Conservation (phyloP, 1,140 invertebrate species). For the Drosophila ambigua region DNA sequence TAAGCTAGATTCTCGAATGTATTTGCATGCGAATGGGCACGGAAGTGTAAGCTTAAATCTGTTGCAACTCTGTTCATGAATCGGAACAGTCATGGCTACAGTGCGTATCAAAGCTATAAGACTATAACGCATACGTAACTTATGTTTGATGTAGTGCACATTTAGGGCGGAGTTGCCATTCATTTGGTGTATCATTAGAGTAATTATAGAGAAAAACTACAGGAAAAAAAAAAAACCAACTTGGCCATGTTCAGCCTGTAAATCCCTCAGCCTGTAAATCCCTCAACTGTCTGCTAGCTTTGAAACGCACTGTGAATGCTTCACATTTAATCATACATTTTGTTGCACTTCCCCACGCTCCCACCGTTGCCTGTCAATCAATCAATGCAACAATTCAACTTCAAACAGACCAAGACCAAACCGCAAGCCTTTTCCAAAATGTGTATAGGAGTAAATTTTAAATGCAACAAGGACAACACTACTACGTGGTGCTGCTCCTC, state of each 20-base stretch:
- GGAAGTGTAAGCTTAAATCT: no score
- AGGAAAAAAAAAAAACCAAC: no score
- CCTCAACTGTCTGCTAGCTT: constrained; percentile 3
- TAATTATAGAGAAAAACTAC: no score
- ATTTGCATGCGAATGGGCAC: no score
- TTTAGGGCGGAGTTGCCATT: no score
- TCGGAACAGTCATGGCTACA: no score
- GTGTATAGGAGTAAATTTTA: constrained; percentile 19
- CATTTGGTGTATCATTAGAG: no score
- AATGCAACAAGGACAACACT: constrained; percentile 12
- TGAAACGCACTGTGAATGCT: constrained; percentile 28
- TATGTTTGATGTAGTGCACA: no score
- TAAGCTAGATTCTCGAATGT: no score
- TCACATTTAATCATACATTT: constrained; percentile 2
- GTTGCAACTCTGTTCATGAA: not conserved
- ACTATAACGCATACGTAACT: no score
- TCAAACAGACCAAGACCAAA: constrained; percentile 28
- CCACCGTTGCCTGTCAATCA: not conserved
- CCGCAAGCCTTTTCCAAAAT: constrained; percentile 24
- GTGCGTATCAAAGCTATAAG: no score
- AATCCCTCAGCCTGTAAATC: not conserved
- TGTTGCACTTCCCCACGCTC: not conserved
- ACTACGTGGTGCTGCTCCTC: constrained; percentile 23
- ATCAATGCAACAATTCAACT: constrained; percentile 3
- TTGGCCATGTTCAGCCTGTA: not conserved